Conservation (phyloP, 2,113 vertebrate species). For the Lates calcarifer region DNA sequence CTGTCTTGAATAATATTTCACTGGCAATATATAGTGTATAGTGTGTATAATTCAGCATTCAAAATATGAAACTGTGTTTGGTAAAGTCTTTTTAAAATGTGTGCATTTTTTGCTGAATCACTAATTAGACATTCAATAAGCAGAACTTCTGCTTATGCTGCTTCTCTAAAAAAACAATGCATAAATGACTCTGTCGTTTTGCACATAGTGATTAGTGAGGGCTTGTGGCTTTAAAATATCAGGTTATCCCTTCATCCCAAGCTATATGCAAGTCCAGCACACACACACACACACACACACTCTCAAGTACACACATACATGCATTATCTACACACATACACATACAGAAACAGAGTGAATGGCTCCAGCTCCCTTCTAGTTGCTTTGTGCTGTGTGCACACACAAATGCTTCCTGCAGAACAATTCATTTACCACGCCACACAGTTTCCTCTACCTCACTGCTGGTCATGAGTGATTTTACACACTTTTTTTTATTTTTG, state of each 20-base stretch:
- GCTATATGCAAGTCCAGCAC: background rate
- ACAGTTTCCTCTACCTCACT: constrained; percentile 45
- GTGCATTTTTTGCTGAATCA: background rate
- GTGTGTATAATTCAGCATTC: background rate
- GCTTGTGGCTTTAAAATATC: constrained; percentile 23
- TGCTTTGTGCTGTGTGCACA: constrained; percentile 38
- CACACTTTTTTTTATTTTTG: constrained; percentile 12
- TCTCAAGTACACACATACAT: background rate
- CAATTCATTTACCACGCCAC: constrained; percentile 59
- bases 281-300: background rate
- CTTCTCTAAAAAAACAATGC: background rate
- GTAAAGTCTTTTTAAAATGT: background rate
- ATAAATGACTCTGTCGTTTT: constrained; percentile 4
- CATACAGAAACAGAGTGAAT: background rate
- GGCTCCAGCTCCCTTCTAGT: constrained; percentile 5
- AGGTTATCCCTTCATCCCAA: constrained; percentile 1
- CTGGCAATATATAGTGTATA: background rate
- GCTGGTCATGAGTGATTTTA: constrained; percentile 46
- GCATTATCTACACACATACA: background rate
- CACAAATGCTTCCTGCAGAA: constrained; percentile 69
- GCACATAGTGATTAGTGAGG: constrained; percentile 16
- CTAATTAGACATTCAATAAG: background rate
- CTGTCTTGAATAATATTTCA: background rate
- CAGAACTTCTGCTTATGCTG: background rate
- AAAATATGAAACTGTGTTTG: background rate